Percentiles rank a stretch among this genome's conserved stretches.
Conservation (phyloP, 53 echinoderm and acorn worm genomes). For the Astropecten irregularis region DNA sequence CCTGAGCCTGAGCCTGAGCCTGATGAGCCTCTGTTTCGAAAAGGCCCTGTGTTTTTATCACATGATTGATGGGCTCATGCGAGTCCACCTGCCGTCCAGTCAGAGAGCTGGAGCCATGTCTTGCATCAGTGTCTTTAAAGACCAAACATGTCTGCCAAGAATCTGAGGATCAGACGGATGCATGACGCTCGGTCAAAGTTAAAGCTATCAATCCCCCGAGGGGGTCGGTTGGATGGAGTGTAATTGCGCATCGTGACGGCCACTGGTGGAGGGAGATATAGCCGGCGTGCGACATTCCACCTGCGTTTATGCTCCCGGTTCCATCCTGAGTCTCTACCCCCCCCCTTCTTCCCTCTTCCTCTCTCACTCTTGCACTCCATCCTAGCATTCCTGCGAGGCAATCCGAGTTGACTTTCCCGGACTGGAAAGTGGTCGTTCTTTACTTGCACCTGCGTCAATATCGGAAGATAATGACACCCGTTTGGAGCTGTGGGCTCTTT, state of each 20-base stretch:
- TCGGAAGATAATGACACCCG: not conserved
- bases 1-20: too few species aligned
- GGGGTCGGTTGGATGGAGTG: not conserved
- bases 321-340: not conserved
- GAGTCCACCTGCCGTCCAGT: too few species aligned
- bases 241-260: conserved; percentile 5
- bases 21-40: too few species aligned
- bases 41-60: too few species aligned
- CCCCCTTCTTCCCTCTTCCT: not conserved
- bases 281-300: not conserved
- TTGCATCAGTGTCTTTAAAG: too few species aligned
- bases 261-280: not conserved
- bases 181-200: not conserved
- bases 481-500: not conserved
- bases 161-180: not conserved
- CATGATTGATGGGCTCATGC: too few species aligned
- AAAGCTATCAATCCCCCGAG: not conserved
- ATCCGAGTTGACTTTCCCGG: too few species aligned
- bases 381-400: too few species aligned
- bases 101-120: too few species aligned
- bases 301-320: not conserved
- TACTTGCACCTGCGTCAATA: conserved; percentile 46
- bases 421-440: too few species aligned
- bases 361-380: not conserved
- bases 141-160: too few species aligned